These are phyloP conservation scores for Chymomyza caudatula DNA, from an alignment of 2,888 invertebrate genomes.

Conservation along the genomic window DNA sequence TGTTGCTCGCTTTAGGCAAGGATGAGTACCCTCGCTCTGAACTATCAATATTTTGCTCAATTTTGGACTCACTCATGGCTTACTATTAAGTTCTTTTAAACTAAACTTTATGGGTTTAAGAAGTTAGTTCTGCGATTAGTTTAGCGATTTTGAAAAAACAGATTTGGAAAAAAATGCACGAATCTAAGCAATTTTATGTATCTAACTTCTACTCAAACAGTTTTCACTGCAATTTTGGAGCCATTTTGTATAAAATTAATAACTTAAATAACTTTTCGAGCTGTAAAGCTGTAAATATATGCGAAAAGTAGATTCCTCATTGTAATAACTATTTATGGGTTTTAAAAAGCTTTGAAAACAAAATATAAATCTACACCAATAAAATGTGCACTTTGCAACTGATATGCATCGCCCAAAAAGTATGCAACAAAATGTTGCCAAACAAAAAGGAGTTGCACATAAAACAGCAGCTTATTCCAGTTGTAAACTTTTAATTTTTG, in stretches of 20 bases:
- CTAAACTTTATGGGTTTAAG: too few species aligned
- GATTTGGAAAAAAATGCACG: too few species aligned
- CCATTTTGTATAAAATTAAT: not conserved
- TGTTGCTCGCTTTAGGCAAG: too few species aligned
- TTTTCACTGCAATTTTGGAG: too few species aligned
- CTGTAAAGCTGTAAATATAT: not conserved
- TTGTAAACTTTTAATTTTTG: slow-evolving; percentile 29
- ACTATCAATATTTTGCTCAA: too few species aligned
- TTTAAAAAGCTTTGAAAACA: not conserved
- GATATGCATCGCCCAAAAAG: slow-evolving; percentile 1
- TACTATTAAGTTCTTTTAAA: too few species aligned
- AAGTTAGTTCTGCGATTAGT: too few species aligned
- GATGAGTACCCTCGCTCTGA: too few species aligned
- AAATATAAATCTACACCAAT: not conserved
- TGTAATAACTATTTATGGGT: not conserved
- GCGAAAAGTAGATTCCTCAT: not conserved
- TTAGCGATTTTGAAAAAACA: too few species aligned
- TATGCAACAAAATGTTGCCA: slow-evolving; percentile 35
- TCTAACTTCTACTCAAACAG: too few species aligned
- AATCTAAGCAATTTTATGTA: too few species aligned
- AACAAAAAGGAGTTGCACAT: slow-evolving; percentile 12
- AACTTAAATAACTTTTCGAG: not conserved
- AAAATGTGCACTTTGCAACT: not conserved
- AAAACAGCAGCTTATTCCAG: slow-evolving; percentile 24
- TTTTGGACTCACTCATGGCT: too few species aligned